phyloP scores from a whole-genome alignment of 2,888 invertebrate genomes.

The Tetramorium bicarinatum region DNA sequence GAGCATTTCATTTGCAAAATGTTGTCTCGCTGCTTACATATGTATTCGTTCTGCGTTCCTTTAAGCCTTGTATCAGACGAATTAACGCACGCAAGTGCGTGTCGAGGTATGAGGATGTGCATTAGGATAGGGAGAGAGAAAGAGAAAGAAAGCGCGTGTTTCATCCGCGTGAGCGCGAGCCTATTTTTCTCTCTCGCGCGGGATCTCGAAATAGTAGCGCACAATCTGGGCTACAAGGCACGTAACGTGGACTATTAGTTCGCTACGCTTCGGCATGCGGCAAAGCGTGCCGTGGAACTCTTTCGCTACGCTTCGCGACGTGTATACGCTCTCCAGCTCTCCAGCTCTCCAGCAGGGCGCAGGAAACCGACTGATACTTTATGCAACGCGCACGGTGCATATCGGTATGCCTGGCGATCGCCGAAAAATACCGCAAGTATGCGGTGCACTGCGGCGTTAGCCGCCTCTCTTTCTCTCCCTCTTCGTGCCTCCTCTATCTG shows the following conservation, averaged over 20 bases:
- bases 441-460: slow-evolving; percentile 2
- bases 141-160: not conserved
- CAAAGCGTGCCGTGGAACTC: slow-evolving; percentile 50
- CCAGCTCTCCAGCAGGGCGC: not conserved
- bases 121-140: not conserved
- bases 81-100: slow-evolving; percentile 15
- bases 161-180: slow-evolving; percentile 25
- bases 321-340: slow-evolving; percentile 10
- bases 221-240: slow-evolving; percentile 54
- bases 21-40: not conserved
- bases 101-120: slow-evolving; percentile 2
- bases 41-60: not conserved
- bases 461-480: not conserved
- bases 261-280: slow-evolving; percentile 56
- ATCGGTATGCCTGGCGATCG: slow-evolving; percentile 41
- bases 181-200: slow-evolving; percentile 41
- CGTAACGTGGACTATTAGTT: slow-evolving; percentile 57
- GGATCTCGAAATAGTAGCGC: slow-evolving; percentile 50
- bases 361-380: slow-evolving; percentile 35
- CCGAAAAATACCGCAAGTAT: slow-evolving; percentile 43
- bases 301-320: slow-evolving; percentile 55
- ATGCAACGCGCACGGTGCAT: slow-evolving; percentile 36
- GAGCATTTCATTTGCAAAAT: not conserved
- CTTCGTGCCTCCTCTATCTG: not conserved
- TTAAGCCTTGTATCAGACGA: not conserved